A percentile compares a stretch with the other conserved stretches of the same genome.
These are phyloP conservation scores for Schizotus pectinicornis DNA, from an alignment of 2,888 invertebrate genomes.

Conservation along the genomic window DNA sequence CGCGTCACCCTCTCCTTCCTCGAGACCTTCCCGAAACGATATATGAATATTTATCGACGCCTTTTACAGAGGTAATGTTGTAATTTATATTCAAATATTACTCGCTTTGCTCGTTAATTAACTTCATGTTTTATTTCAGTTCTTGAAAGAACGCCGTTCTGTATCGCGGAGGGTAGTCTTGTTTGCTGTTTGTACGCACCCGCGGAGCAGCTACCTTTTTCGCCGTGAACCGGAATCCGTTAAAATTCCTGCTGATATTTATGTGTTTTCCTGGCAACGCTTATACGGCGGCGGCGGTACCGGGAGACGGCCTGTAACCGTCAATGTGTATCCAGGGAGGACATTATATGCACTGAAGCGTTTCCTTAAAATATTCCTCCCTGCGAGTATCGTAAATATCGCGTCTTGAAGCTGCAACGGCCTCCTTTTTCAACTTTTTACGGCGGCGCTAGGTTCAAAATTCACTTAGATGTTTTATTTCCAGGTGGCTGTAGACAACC, in stretches of 20 bases:
- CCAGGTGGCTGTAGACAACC: not conserved
- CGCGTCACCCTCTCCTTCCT: not conserved
- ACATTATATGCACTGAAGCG: constrained; percentile 17
- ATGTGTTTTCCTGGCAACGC: constrained; percentile 15
- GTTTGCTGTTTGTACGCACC: constrained; percentile 13
- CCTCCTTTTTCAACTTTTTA: constrained; percentile 3
- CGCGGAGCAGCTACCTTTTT: constrained; percentile 15
- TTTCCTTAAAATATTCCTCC: constrained; percentile 24
- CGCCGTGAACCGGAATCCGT: constrained; percentile 17
- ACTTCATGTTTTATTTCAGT: constrained; percentile 27
- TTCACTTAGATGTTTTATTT: constrained; percentile 15
- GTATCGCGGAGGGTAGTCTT: constrained; percentile 15
- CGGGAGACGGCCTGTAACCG: constrained; percentile 15
- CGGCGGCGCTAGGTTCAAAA: constrained; percentile 9
- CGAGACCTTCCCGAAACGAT: constrained; percentile 20
- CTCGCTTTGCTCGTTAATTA: constrained; percentile 30
- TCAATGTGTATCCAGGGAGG: constrained; percentile 23
- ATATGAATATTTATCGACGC: constrained; percentile 30
- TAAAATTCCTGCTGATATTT: constrained; percentile 21
- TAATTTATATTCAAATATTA: constrained; percentile 31
- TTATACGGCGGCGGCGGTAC: constrained; percentile 2
- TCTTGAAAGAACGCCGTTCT: constrained; percentile 20
- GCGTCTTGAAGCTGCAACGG: constrained; percentile 10
- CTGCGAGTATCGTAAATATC: constrained; percentile 25
- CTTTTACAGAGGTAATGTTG: constrained; percentile 24